Evolutionary conservation across 2,888 invertebrate species (phyloP), one percentile per base, ranked within the genome.

Genomic region (Adelphocoris suturalis): DNA sequence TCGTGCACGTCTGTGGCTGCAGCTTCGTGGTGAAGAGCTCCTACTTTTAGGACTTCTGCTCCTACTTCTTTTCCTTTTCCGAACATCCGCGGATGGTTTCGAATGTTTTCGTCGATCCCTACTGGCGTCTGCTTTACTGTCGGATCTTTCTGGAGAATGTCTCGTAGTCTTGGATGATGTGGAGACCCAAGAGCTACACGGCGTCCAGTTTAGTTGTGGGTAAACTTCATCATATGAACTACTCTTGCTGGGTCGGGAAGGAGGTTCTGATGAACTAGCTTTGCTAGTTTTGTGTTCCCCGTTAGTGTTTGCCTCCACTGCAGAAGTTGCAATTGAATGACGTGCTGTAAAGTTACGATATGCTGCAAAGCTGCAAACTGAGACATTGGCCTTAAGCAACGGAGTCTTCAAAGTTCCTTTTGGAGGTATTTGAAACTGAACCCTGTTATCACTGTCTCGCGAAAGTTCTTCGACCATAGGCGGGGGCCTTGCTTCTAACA

Each of bases 391-490:
- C 27, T 11, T 19, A 23, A 0, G 19, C 27, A 23, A 5, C 0
- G 23, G 0, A 0, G 23, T 9, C 68, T 68, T 68, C 11, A 13
- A 5, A 27, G 68, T 19, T 19, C 68, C 68, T 68, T 27, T 68
- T 23, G 9, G 68, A 68, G 68, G 68, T 68, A 68, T 68, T 68
- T 27, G 68, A 68, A 68, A 68, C 5, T 23, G 19, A 23, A 68
- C 68, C 23, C 27, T 68, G 19, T 27, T 27, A 12, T 19, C 23
- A 11, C 23, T 11, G 12, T 11, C 23, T 19, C 68, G 23, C 12
- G 68, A 68, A 23, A 68, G 19, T 23, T 68, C 68, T 68, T 68
- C 52, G 5, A 68, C 61, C 16, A 19, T n/a, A 61, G 61, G 61
- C 19, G 9, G n/a, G 2, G 19, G 19, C n/a, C 19, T n/a, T 3